Base-by-base conservation (phyloP, 2,797 vertebrate genomes). In the Poecilia wingei region DNA sequence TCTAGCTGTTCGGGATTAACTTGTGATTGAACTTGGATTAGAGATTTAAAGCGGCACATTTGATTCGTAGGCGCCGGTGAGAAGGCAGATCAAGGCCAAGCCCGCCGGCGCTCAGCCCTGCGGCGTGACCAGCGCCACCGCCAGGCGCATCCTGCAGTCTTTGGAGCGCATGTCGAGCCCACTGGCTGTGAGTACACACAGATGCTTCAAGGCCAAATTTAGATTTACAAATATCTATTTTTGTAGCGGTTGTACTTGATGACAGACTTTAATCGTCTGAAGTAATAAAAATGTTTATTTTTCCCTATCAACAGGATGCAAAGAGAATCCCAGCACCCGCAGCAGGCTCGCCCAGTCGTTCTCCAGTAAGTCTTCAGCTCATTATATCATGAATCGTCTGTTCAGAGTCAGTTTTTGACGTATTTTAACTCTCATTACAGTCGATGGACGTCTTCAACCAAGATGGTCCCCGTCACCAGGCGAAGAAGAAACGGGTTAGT, bases 151-250 rank as follows among this genome's bases (percentile, higher is more conserved):
- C 91, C 92, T 99, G 80, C 97, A 98, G 86, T 98, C 98, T 0
- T 83, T 99, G 94, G 98, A 99, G 93, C 97, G 97, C 92, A 98
- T 99, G 98, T 99, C 98, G 18, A 99, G 97, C 82, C 98, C 98
- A 43, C 94, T 99, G 79, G 96, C 97, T 84, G 98, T 99, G 93
- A 97, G 91, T 94, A 45, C 41, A 36, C 0, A 74, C 51, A 70
- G 31, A 74, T 16, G 1, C n/a, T 55, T 36, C 41, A 47, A 51
- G 16, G 39, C 14, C 45, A 7, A 28, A 14, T 51, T 31, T 49
- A 33, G 41, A 74, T 66, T 36, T 64, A 4, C 10, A 31, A 59
- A 41, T 59, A 10, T 28, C 55, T 28, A 59, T 20, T 64, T 64
- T 33, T 22, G 43, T 33, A 28, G 6, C 64, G 2, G 8, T 12